Evolutionary conservation across 37 sponge, comb jelly and placozoan genomes (phyloP), one percentile per base, ranked within the genome.

Genomic region (Cliona cf. orientalis): DNA sequence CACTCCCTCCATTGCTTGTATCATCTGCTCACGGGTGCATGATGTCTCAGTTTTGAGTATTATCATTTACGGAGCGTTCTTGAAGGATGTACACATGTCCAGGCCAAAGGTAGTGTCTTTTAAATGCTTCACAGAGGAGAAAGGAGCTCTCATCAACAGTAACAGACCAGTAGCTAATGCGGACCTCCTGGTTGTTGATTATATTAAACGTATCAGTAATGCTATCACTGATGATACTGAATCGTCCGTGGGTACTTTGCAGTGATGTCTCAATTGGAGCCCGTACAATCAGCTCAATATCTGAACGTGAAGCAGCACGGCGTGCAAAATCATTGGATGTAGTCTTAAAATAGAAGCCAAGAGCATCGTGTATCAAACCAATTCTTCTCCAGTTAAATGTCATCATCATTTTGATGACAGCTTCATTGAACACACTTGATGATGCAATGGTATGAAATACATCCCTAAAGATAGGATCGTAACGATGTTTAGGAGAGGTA

Each of bases 41-140:
- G 26, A 14, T 7, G 37, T 41, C 17, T 58, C 58, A 3, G 26
- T 19, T 4, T 9, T 9, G 21, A 72, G 61, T 28, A 82, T n/a
- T 19, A 17, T 73, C 65, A 14, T 14, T 5, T 0, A 83, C 49
- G n/a, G 61, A 26, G 3, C 57, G 57, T 23, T 70, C 69, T 25
- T 66, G 69, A 0, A 86, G 23, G 66, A 78, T 71, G 59, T 78
- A 86, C 12, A 86, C 63, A 60, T 72, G 78, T 5, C 63, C 63
- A 1, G 86, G 86, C 70, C 72, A 86, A 23, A 60, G 25, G 0
- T 60, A 63, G 19, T 36, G 2, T 19, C 45, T 40, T 7, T 31
- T 25, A 29, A 42, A 75, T 26, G 86, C 86, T 69, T 42, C 70
- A 43, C 86, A 86, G 36, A 86, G 12, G 41, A 78, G 28, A 0